Percentiles rank a stretch among this genome's conserved stretches.
These are phyloP conservation scores for Mycalesis mineus DNA, from an alignment of 2,888 invertebrate genomes.

Conservation along the genomic window DNA sequence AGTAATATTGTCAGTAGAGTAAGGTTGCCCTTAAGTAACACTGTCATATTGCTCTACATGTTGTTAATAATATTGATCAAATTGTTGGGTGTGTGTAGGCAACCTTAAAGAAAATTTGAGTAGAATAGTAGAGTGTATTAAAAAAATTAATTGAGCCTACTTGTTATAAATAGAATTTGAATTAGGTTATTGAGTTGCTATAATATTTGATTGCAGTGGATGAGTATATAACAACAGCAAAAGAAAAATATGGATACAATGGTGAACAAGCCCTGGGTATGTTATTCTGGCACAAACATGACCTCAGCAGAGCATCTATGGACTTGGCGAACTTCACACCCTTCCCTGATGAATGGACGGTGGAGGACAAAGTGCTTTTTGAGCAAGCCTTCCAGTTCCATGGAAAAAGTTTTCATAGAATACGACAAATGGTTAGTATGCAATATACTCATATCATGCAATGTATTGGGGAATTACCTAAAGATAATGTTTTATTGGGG, in stretches of 20 bases:
- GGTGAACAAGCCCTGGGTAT: slow-evolving; percentile 98
- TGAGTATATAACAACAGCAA: slow-evolving; percentile 94
- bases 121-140: too few species aligned
- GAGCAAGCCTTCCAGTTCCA: slow-evolving; percentile 99
- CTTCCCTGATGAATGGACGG: slow-evolving; percentile 98
- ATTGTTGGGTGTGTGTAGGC: too few species aligned
- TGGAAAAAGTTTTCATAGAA: slow-evolving; percentile 98
- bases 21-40: too few species aligned
- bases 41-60: too few species aligned
- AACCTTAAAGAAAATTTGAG: too few species aligned
- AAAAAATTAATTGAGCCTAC: too few species aligned
- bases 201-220: slow-evolving; percentile 84
- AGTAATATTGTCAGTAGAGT: too few species aligned
- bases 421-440: slow-evolving; percentile 93
- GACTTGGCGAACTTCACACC: slow-evolving; percentile 98
- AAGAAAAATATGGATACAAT: slow-evolving; percentile 98
- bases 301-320: slow-evolving; percentile 92
- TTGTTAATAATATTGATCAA: too few species aligned
- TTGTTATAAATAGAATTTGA: too few species aligned
- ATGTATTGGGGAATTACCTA: neutral
- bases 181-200: neutral
- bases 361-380: slow-evolving; percentile 98
- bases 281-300: slow-evolving; percentile 99
- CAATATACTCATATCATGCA: neutral
- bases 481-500: too few species aligned